Evolutionary conservation across 2,113 vertebrate genomes (phyloP), one percentile per base, ranked within the genome.

Genomic region (Notothenia rossii): DNA sequence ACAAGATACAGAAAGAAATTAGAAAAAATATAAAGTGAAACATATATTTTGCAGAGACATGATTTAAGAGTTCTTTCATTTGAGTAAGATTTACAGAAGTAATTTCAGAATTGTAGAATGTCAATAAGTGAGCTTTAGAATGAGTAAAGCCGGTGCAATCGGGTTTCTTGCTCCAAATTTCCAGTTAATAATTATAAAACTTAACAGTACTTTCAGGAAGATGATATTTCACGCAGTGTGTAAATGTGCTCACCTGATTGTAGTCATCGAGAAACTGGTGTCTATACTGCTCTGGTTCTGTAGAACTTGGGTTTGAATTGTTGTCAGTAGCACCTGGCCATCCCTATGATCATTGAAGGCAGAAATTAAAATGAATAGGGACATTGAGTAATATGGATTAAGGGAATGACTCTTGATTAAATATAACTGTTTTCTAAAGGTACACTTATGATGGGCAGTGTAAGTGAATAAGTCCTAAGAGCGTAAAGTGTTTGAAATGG

Each of bases 231-330:
- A 59, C 46, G 13, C 43, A 62, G 6, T 9, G 17, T 11, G 4
- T 18, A 61, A 50, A 17, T 54, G 10, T 25, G 1, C 25, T 77
- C 18, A 95, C 94, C 91, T 93, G 88, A 71, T 93, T 79, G 65
- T 82, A 90, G 4, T 92, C 75, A 75, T 93, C 82, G 48, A 92
- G 81, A 73, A 93, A 93, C 4, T 81, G 83, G 46, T 86, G 69
- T 85, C 91, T 87, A 18, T 85, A 73, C 2, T 84, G 91, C 49
- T 93, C 90, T 62, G 77, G 82, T 50, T 94, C 91, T 55, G 87
- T 48, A n/a, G 86, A 92, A 77, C 81, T 88, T 2, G 77, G 45
- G 49, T 88, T 83, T 68, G 90, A 89, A 0, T 40, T 18, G 62
- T 79, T 70, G 71, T 81, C 72, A 71, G 60, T 61, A 58, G n/a